Percentiles rank a stretch among this genome's conserved stretches.
Conservation (phyloP, 23 tunicate genomes). For the Phallusia fumigata region DNA sequence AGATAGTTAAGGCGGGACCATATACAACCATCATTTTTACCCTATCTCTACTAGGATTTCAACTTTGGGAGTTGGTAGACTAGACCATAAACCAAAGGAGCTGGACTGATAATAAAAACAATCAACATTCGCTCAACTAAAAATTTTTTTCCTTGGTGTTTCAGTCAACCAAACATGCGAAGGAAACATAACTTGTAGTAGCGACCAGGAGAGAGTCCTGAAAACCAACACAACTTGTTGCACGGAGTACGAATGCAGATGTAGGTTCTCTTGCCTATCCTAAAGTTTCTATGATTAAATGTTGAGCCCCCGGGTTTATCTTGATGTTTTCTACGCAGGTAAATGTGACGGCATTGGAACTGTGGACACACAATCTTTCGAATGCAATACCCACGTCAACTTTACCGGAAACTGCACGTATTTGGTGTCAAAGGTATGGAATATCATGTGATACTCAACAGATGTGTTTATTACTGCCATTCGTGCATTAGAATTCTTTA, state of each 20-base stretch:
- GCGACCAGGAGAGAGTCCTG: background rate
- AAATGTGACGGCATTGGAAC: constrained; percentile 6
- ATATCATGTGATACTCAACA: background rate
- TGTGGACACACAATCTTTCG: background rate
- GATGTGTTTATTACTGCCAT: too few species aligned
- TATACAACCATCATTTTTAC: too few species aligned
- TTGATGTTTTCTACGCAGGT: background rate
- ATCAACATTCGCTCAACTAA: too few species aligned
- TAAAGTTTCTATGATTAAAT: background rate
- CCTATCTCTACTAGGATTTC: too few species aligned
- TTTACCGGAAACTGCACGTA: constrained; percentile 13
- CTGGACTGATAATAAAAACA: too few species aligned
- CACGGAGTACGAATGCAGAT: background rate
- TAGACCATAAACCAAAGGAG: too few species aligned
- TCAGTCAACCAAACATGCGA: background rate
- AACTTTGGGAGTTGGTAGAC: too few species aligned
- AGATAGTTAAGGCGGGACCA: too few species aligned
- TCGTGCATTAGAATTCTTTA: too few species aligned
- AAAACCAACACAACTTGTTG: background rate
- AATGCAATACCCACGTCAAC: background rate
- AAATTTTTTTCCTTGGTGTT: background rate
- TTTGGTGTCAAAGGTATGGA: constrained; percentile 9
- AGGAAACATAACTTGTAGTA: background rate
- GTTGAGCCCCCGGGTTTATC: background rate
- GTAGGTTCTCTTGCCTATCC: background rate